A percentile compares a stretch with the other conserved stretches of the same genome.
Evolutionary conservation across 2,113 vertebrate genomes (phyloP).

Genomic region (Tachysurus fulvidraco): DNA sequence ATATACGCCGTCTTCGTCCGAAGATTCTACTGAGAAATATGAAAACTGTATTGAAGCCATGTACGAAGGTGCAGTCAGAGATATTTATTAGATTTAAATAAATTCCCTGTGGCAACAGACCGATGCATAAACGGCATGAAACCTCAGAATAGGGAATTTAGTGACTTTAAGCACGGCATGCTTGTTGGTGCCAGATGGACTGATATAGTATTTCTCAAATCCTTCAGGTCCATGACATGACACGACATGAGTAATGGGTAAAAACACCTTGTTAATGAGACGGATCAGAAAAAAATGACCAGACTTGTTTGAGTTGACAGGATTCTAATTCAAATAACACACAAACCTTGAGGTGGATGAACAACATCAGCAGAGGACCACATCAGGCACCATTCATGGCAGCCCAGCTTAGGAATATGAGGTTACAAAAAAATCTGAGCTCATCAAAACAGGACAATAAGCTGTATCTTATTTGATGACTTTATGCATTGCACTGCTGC

Average conservation of each 20-base stretch:
- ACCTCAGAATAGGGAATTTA: background rate
- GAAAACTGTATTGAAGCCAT: background rate
- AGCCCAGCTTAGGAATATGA: background rate
- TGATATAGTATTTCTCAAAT: background rate
- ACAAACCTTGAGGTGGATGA: background rate
- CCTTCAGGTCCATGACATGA: background rate
- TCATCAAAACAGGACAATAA: too few relatives aligned
- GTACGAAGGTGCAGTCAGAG: background rate
- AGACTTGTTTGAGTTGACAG: background rate
- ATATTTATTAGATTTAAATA: background rate
- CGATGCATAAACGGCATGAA: background rate
- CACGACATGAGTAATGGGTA: background rate
- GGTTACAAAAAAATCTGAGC: background rate
- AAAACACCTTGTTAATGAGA: background rate
- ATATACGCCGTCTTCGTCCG: background rate
- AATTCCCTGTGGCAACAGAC: background rate
- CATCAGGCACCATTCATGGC: background rate
- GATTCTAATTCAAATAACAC: background rate
- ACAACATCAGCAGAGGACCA: background rate
- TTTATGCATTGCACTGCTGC: background rate
- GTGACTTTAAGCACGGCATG: background rate
- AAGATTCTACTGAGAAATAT: background rate
- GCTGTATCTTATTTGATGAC: background rate
- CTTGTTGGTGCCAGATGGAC: background rate
- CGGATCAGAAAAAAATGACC: background rate